Evolutionary conservation across 2,113 vertebrate species (phyloP).

Genomic region (Meleagris gallopavo): DNA sequence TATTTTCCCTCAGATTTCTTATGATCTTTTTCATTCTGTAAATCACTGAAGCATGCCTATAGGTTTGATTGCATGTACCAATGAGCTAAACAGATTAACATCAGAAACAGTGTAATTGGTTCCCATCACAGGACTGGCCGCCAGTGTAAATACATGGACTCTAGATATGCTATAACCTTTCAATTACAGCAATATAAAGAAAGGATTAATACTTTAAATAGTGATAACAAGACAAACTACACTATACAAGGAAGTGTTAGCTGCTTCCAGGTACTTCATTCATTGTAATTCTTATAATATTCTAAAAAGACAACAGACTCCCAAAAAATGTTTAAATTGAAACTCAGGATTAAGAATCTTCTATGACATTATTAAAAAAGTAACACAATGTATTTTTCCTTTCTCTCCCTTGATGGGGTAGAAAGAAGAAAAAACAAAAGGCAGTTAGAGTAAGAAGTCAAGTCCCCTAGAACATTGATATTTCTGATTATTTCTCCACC

Average conservation of each 20-base stretch:
- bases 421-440: conserved; percentile 5
- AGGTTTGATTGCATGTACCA: not conserved
- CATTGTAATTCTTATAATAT: not conserved
- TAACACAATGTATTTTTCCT: conserved; percentile 13
- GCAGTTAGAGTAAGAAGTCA: not conserved
- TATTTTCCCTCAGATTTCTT: not conserved
- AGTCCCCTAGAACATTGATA: not conserved
- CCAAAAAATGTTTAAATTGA: conserved; percentile 26
- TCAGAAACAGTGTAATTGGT: conserved; percentile 8
- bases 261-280: conserved; percentile 8
- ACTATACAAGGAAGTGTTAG: not conserved
- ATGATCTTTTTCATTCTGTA: not conserved
- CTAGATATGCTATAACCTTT: conserved; percentile 22
- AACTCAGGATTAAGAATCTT: conserved; percentile 44
- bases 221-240: not conserved
- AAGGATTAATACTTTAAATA: conserved; percentile 24
- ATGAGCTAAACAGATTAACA: not conserved
- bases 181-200: conserved; percentile 16
- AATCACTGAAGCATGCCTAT: not conserved
- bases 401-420: not conserved
- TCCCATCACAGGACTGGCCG: not conserved
- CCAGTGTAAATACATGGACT: conserved; percentile 1
- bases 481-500: not conserved
- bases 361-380: conserved; percentile 12
- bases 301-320: conserved; percentile 12